phyloP scores from a whole-genome alignment of 2,797 vertebrate species.

The Euphonia xanthogaster region DNA sequence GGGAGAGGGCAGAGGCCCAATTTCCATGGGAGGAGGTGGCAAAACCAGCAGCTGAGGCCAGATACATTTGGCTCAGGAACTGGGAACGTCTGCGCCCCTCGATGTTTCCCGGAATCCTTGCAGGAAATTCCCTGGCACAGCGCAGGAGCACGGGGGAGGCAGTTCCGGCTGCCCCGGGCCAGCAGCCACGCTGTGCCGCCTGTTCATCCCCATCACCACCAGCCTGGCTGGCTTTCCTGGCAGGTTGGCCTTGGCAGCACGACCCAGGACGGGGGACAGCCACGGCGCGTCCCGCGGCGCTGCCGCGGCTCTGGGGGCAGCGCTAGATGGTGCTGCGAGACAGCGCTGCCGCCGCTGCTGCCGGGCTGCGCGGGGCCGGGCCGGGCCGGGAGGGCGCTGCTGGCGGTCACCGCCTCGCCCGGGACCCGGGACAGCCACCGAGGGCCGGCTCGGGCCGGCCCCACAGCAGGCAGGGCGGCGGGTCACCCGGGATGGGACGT shows the following conservation, averaged over 20 bases:
- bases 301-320: not conserved
- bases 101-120: not conserved
- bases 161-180: not conserved
- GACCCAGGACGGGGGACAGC: not conserved
- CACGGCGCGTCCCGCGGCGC: accelerated
- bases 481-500: not conserved
- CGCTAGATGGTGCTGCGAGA: slow-evolving; percentile 62
- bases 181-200: not conserved
- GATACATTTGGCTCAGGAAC: not conserved
- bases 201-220: not conserved
- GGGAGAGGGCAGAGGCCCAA: not conserved
- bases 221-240: not conserved
- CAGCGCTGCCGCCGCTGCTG: not conserved
- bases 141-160: not conserved
- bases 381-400: not conserved
- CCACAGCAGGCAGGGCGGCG: accelerated
- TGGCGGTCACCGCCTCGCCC: not conserved
- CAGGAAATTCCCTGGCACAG: not conserved
- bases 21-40: not conserved
- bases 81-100: not conserved
- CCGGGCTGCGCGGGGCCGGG: no score
- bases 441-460: not conserved
- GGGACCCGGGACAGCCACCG: not conserved
- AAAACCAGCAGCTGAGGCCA: not conserved
- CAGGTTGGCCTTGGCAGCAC: not conserved